These are phyloP conservation scores for Danaus chrysippus DNA, from an alignment of 2,888 invertebrate species.

Conservation along the genomic window DNA sequence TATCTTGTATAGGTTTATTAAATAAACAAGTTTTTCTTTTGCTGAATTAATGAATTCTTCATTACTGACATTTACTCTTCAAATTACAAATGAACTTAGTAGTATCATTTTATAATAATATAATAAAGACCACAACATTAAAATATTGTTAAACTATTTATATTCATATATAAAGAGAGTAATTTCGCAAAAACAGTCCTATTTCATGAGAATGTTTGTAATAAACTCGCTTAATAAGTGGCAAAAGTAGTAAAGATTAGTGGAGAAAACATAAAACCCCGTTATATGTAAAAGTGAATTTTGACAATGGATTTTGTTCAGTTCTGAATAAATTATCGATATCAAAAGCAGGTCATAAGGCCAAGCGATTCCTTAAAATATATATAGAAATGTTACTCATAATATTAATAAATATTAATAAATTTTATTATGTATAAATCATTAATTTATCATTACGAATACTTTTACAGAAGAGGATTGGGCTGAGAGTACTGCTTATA, in stretches of 20 bases:
- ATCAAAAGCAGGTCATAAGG: slow-evolving; percentile 44
- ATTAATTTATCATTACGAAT: slow-evolving; percentile 21
- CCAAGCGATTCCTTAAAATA: slow-evolving; percentile 29
- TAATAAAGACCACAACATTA: no score
- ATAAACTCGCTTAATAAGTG: no score
- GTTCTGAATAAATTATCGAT: slow-evolving; percentile 44
- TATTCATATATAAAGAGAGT: no score
- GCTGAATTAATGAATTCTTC: no score
- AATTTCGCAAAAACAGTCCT: no score
- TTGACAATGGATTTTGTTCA: slow-evolving; percentile 50
- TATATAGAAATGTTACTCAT: not conserved
- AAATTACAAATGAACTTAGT: no score
- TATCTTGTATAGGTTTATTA: no score
- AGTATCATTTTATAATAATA: no score
- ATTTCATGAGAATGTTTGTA: no score
- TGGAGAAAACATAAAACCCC: slow-evolving; percentile 45
- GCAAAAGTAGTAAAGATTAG: not conserved
- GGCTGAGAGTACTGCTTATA: slow-evolving; percentile 82
- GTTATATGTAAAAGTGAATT: slow-evolving; percentile 54
- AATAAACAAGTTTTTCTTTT: no score
- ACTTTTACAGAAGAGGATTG: slow-evolving; percentile 85
- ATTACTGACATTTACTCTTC: no score
- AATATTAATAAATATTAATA: not conserved
- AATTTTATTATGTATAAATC: not conserved
- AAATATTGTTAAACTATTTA: no score